A percentile compares a stretch with the other conserved stretches of the same genome.
These are phyloP conservation scores for Euura saliciscinereae DNA, from an alignment of 1,140 invertebrate species.

Conservation along the genomic window DNA sequence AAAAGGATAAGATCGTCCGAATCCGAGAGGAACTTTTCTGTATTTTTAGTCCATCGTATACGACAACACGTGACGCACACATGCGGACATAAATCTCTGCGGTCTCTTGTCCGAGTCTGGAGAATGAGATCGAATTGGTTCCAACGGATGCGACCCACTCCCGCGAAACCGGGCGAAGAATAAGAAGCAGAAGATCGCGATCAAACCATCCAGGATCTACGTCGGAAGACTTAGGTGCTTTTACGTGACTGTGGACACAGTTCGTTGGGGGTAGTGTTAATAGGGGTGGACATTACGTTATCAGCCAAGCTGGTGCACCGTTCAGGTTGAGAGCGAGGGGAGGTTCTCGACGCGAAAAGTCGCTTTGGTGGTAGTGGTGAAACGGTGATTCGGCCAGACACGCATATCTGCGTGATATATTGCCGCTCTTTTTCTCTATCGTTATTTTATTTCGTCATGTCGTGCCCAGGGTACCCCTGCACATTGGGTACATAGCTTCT, in stretches of 20 bases:
- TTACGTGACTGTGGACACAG: background rate
- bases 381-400: conserved; percentile 5
- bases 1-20: background rate
- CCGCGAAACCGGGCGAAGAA: too few species aligned
- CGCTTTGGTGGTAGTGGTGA: too few species aligned
- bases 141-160: too few species aligned
- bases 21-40: background rate
- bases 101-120: too few species aligned
- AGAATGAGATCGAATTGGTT: too few species aligned
- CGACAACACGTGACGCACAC: background rate
- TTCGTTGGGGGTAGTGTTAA: background rate
- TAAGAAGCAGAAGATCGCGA: too few species aligned
- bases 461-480: too few species aligned
- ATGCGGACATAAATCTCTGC: too few species aligned
- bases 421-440: background rate
- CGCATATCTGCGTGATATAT: background rate
- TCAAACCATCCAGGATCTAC: too few species aligned
- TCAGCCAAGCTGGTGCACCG: background rate
- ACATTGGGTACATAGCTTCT: too few species aligned
- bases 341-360: too few species aligned
- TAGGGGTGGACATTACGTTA: background rate
- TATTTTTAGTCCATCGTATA: background rate
- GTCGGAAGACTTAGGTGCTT: too few species aligned
- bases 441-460: background rate
- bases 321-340: background rate